Conservation (phyloP, 2,797 vertebrate genomes). For the Lagocephalus sceleratus region DNA sequence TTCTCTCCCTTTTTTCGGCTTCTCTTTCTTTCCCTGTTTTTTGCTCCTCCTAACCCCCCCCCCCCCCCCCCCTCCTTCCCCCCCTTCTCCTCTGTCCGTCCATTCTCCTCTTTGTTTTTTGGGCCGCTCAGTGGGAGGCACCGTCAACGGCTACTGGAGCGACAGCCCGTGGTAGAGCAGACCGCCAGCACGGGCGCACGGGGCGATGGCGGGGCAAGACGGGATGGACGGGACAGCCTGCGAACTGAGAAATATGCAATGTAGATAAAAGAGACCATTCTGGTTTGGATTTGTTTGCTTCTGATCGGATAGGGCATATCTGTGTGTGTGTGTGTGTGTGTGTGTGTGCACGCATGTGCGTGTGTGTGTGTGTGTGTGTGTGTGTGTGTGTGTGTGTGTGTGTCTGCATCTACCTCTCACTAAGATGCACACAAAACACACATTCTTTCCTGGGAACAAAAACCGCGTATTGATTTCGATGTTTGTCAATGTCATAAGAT, state of each 20-base stretch:
- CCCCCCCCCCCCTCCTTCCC: conserved; percentile 1
- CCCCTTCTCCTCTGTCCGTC: conserved; percentile 46
- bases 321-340: background rate
- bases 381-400: background rate
- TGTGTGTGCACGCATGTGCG: background rate
- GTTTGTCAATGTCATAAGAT: too few species aligned
- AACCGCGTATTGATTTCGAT: too few species aligned
- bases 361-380: background rate
- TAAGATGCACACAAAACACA: too few species aligned
- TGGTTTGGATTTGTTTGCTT: conserved; percentile 37
- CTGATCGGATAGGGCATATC: conserved; percentile 20
- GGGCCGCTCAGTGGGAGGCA: conserved; percentile 70
- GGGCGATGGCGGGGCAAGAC: too few species aligned
- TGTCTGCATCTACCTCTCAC: background rate
- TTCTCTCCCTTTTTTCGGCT: conserved; percentile 65
- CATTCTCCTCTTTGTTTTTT: conserved; percentile 61
- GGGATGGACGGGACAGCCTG: conserved; percentile 28
- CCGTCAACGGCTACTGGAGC: conserved; percentile 81
- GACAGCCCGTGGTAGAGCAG: conserved; percentile 78
- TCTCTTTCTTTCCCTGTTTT: conserved; percentile 71
- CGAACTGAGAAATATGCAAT: conserved; percentile 61
- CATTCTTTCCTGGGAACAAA: too few species aligned
- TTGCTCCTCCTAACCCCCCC: conserved; percentile 32
- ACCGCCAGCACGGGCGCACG: too few species aligned
- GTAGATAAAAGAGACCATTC: conserved; percentile 45